Conservation (phyloP, 1,140 invertebrate genomes). For the Druon quercuslanigerum region DNA sequence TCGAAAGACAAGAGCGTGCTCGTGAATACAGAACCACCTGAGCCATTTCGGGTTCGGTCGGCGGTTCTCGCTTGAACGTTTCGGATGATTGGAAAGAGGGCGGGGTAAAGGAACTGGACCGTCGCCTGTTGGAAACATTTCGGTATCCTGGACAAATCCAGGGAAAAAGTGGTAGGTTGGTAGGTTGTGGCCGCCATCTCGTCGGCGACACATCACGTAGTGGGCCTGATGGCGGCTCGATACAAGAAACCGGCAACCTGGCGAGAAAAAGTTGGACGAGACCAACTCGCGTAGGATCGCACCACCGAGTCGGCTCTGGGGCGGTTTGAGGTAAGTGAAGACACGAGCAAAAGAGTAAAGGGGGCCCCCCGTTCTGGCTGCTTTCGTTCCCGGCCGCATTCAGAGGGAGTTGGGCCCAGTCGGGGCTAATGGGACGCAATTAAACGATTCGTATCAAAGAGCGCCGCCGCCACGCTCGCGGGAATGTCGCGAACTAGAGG, state of each 20-base stretch:
- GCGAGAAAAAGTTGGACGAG: slow-evolving; percentile 74
- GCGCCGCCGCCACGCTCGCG: slow-evolving; percentile 71
- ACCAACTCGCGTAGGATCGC: slow-evolving; percentile 51
- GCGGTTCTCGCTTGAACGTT: slow-evolving; percentile 28
- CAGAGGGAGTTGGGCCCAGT: slow-evolving; percentile 53
- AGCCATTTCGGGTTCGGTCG: slow-evolving; percentile 35
- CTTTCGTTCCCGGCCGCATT: slow-evolving; percentile 58
- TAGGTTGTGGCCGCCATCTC: slow-evolving; percentile 54
- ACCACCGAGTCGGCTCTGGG: slow-evolving; percentile 33
- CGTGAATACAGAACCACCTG: slow-evolving; percentile 10
- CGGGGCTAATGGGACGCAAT: slow-evolving; percentile 76
- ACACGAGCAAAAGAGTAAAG: slow-evolving; percentile 52
- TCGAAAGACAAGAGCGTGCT: neutral
- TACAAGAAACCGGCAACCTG: slow-evolving; percentile 61
- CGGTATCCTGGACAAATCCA: slow-evolving; percentile 55
- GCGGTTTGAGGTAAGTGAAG: slow-evolving; percentile 45
- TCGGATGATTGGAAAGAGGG: slow-evolving; percentile 40
- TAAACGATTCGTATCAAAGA: slow-evolving; percentile 77
- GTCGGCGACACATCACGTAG: slow-evolving; percentile 34
- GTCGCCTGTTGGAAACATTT: slow-evolving; percentile 62
- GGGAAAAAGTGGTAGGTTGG: slow-evolving; percentile 65
- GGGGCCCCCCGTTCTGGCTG: slow-evolving; percentile 42
- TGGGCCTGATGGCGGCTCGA: slow-evolving; percentile 44
- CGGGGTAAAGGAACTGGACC: slow-evolving; percentile 45
- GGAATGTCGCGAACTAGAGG: slow-evolving; percentile 74